These are phyloP conservation scores for Volucella inflata DNA, from an alignment of 2,888 invertebrate species.

Conservation along the genomic window DNA sequence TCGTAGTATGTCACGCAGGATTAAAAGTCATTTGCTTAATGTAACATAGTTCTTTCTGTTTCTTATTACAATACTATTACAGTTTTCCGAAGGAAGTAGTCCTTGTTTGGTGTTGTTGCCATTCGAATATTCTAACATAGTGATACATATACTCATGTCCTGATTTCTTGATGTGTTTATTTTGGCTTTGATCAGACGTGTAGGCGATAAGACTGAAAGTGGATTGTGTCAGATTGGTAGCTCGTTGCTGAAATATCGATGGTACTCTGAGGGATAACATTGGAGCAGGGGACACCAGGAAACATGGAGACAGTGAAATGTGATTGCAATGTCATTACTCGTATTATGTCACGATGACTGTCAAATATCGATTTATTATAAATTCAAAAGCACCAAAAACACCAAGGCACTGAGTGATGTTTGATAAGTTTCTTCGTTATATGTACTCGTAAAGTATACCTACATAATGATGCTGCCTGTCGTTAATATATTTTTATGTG, in stretches of 20 bases:
- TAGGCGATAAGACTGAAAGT: conserved; percentile 54
- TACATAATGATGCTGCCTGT: too few relatives aligned
- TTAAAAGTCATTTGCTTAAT: conserved; percentile 74
- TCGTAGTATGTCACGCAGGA: conserved; percentile 36
- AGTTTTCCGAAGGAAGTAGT: conserved; percentile 9
- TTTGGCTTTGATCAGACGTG: conserved; percentile 59
- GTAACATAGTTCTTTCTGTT: conserved; percentile 68
- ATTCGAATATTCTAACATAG: too few relatives aligned
- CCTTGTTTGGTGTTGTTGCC: conserved; percentile 11
- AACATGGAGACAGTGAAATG: conserved; percentile 57
- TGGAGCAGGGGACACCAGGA: not conserved
- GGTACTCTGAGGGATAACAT: not conserved
- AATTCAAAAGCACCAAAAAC: too few relatives aligned
- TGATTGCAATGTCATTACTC: conserved; percentile 68
- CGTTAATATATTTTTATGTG: too few relatives aligned
- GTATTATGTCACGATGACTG: conserved; percentile 59
- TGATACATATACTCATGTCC: too few relatives aligned
- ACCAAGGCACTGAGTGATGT: conserved; percentile 15
- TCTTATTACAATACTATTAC: conserved; percentile 34
- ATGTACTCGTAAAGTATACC: too few relatives aligned
- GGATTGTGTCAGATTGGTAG: conserved; percentile 36
- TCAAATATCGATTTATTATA: conserved; percentile 38
- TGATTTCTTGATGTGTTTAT: conserved; percentile 66
- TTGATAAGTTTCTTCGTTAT: conserved; percentile 43
- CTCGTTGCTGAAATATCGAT: too few relatives aligned